Evolutionary conservation across 2,113 vertebrate genomes (phyloP), one percentile per base, ranked within the genome.

Genomic region (Indri indri): DNA sequence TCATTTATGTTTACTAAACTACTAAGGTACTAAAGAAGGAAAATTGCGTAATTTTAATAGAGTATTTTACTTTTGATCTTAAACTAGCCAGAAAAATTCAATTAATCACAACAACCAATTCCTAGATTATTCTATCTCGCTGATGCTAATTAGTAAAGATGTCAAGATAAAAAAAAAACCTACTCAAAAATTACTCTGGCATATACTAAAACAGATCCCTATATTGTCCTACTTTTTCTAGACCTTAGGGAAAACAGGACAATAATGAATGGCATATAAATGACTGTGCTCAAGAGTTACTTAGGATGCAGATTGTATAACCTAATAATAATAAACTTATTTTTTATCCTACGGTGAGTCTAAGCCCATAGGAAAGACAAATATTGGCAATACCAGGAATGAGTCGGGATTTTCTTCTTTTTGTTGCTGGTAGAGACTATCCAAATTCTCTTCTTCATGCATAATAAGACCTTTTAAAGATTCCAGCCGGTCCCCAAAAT

Each of bases 391-490:
- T 98, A 98, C 98, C 98, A 98, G 68, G 50, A 97, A 76, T 45
- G 91, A 40, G 74, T 98, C 98, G 12, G 98, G 96, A 77, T 95
- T 96, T 61, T 97, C 97, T 88, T 97, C 96, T 97, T 96, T 97
- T 85, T 96, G 94, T 71, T 97, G 91, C 18, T 80, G 71, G 52
- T 95, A 97, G 32, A 99, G 95, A 9, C 86, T 96, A 61, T 98
- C 95, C 66, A 99, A 98, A 76, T 95, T 97, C 45, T 98, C 98
- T 97, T 98, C 98, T 98, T 99, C 99, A 2, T 96, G 98, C 80
- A 97, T 98, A 95, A 99, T 98, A 25, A 83, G 98, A 32, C 40
- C 82, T 98, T 99, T 99, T 96, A 99, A 98, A 0, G 93, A 97
- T 61, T 98, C 98, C 92, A 99, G 97, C 45, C 77, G 85, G 27